Base-by-base conservation (phyloP, 2,888 invertebrate genomes). In the Aphodius sticticus region DNA sequence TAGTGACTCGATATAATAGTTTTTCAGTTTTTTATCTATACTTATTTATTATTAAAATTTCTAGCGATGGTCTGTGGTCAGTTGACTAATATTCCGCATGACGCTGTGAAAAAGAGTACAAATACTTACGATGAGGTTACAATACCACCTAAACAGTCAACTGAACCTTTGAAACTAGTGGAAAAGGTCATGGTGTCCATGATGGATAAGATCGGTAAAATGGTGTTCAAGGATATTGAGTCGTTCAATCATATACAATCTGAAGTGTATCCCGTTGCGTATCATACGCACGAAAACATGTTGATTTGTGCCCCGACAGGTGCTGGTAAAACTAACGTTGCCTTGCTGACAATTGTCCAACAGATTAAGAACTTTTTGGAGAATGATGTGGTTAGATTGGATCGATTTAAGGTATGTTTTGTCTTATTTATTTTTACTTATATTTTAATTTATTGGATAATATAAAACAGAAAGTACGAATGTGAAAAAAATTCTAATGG, bases 291-390 rank as follows among this genome's bases (percentile, higher is more conserved):
- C 87, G 98, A 99, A 88, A 99, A 99, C 89, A 91, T 99, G 85
- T 90, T 99, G 77, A 97, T 99, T 79, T 99, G 99, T 89, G 99
- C 99, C 0, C 99, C 99, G 0, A 99, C 99, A 0, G 99, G 99
- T 5, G 99, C 99, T 0, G 99, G 99, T 37, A 99, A 99, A 90
- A 99, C 99, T 0, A 99, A 99, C 88, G 97, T 99, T 78, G 99
- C 99, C 0, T 92, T 99, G 91, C 89, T 99, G 74, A 92, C 97
- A 0, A 95, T 99, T 26, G 93, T 98, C 0, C 96, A 98, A 88
- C 96, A 97, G 83, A 94, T 99, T 74, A 95, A 96, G 83, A 94
- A 96, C 81, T 95, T 97, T 87, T 93, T 97, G 76, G 93, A 95
- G 84, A 92, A 94, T 83, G 95, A 95, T 78, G 92, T 96, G 4